Conservation (phyloP, 2,797 vertebrate genomes). For the Bovichtus variegatus region DNA sequence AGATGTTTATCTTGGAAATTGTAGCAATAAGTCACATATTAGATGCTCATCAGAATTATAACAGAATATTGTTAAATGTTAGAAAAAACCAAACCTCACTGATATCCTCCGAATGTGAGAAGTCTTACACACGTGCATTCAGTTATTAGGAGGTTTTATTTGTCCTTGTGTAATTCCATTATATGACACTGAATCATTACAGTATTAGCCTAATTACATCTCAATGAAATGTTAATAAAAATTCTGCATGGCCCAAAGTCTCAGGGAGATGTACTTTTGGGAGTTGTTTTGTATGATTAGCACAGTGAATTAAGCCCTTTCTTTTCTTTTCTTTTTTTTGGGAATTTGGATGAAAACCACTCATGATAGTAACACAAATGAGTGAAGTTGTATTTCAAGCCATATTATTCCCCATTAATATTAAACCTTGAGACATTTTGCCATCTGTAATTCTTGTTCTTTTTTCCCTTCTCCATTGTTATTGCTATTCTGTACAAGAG, state of each 20-base stretch:
- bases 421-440: constrained; percentile 38
- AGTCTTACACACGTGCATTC: constrained; percentile 12
- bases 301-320: constrained; percentile 29
- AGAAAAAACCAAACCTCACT: neutral
- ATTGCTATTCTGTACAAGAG: constrained; percentile 43
- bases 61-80: neutral
- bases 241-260: constrained; percentile 45
- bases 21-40: neutral
- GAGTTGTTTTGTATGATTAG: constrained; percentile 56
- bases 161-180: constrained; percentile 44
- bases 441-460: constrained; percentile 9
- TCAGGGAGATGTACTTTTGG: constrained; percentile 43
- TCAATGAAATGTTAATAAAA: constrained; percentile 59
- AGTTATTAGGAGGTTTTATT: constrained; percentile 42
- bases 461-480: constrained; percentile 36
- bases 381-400: constrained; percentile 19
- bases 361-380: constrained; percentile 1
- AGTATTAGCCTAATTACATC: constrained; percentile 63
- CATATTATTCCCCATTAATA: constrained; percentile 19
- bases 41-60: neutral
- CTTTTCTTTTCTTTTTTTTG: too few relatives aligned
- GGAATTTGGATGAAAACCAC: constrained; percentile 33
- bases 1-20: neutral
- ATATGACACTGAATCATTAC: constrained; percentile 53
- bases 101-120: constrained; percentile 5